Evolutionary conservation across 2,888 invertebrate genomes (phyloP).

Genomic region (Stenoptilia bipunctidactyla): DNA sequence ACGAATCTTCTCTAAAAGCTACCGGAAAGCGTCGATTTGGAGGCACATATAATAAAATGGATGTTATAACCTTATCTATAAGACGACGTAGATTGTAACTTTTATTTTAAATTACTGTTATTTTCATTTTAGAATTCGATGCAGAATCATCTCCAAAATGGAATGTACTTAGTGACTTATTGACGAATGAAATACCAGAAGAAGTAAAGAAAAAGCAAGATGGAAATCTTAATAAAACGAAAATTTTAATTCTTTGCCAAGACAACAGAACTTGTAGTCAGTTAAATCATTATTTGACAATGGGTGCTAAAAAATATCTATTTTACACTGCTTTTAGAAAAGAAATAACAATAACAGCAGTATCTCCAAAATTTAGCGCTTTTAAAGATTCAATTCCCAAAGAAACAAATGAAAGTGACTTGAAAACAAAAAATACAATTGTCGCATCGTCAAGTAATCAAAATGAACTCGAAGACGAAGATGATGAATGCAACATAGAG

Average conservation of each 20-base stretch:
- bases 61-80: no score
- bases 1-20: no score
- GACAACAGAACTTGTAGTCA: conserved; percentile 88
- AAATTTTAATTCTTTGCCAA: conserved; percentile 87
- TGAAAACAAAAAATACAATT: conserved; percentile 17
- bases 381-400: conserved; percentile 27
- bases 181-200: conserved; percentile 83
- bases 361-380: conserved; percentile 63
- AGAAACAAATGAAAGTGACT: conserved; percentile 17
- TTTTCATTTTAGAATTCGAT: conserved; percentile 72
- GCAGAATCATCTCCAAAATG: conserved; percentile 93
- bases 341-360: conserved; percentile 67
- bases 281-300: conserved; percentile 77
- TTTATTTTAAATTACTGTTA: no score
- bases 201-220: conserved; percentile 71
- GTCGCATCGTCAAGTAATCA: conserved; percentile 11
- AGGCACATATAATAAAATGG: no score
- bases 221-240: conserved; percentile 55
- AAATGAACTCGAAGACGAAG: conserved; percentile 20
- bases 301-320: conserved; percentile 75
- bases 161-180: conserved; percentile 84
- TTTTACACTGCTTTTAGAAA: conserved; percentile 73
- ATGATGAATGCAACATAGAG: conserved; percentile 33
- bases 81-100: no score
- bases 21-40: no score